Evolutionary conservation across 2,888 invertebrate genomes (phyloP).

Genomic region (Synergus gifuensis): DNA sequence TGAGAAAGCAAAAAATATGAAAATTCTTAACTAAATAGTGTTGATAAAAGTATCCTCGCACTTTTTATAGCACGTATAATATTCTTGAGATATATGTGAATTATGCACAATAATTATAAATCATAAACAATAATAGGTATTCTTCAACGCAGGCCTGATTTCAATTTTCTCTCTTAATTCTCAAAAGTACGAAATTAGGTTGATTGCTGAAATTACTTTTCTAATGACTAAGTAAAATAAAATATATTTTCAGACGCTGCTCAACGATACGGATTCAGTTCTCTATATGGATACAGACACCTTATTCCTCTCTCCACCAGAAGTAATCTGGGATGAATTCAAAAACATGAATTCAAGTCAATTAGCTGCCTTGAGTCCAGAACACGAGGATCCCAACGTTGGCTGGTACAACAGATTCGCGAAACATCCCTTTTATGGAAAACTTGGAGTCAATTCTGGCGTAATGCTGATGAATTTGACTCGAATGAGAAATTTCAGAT

Average conservation of each 20-base stretch:
- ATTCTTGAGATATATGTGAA: too few relatives aligned
- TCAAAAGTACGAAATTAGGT: too few relatives aligned
- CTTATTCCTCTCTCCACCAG: conserved; percentile 90
- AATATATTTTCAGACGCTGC: conserved; percentile 82
- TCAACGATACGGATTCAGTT: conserved; percentile 89
- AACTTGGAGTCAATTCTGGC: conserved; percentile 95
- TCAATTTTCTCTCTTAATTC: too few relatives aligned
- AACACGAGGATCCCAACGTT: conserved; percentile 94
- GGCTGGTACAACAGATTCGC: conserved; percentile 98
- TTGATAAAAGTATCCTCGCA: conserved; percentile 6
- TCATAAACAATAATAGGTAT: too few relatives aligned
- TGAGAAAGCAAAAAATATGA: conserved; percentile 19
- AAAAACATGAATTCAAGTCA: conserved; percentile 89
- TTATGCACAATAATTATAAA: too few relatives aligned
- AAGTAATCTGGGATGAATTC: conserved; percentile 92
- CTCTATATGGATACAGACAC: conserved; percentile 97
- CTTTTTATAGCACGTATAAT: not conserved
- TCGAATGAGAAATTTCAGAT: conserved; percentile 90
- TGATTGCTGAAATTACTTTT: not conserved
- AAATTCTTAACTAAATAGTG: not conserved
- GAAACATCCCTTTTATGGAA: conserved; percentile 95
- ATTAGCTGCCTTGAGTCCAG: conserved; percentile 91
- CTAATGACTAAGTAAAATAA: not conserved
- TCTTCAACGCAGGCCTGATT: too few relatives aligned
- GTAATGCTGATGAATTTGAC: conserved; percentile 99